Base-by-base conservation (phyloP, 2,888 invertebrate genomes). In the Lithophane leautieri region DNA sequence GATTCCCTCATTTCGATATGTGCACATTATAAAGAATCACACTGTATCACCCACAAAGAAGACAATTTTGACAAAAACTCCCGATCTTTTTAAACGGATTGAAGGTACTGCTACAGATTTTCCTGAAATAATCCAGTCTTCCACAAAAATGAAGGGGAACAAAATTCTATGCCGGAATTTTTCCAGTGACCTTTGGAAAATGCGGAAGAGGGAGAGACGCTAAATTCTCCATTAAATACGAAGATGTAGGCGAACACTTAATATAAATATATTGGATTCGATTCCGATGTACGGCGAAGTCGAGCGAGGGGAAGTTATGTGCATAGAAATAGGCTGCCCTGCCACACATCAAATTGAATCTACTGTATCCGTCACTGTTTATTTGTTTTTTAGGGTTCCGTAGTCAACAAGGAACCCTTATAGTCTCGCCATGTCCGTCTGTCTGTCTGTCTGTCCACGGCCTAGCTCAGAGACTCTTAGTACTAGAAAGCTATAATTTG, bases 261-360 rank as follows among this genome's bases (percentile, higher is more conserved):
- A 79, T 81, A 42, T n/a, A 60, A 79, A 81, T 76, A 76, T 76
- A 80, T 80, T 82, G 66, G 40, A 82, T 67, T 82, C 78, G 56
- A 78, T 52, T 54, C 50, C 82, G 71, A 47, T 56, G 42, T 34
- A 34, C 66, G n/a, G 34, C 44, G n/a, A 65, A 76, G 75, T 63
- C 19, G 16, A 12, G 34, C 56, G 63, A 81, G 68, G 62, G 63
- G 52, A 81, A 79, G 42, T 76, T 70, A 69, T 79, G 76, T 40
- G 50, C 56, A 68, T 65, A 65, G 11, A 28, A 50, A 77, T 73
- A 52, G 16, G 42, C 25, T 56, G 34, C 42, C 25, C 25, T 56
- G 34, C 42, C 34, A 54, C 60, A 42, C 65, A 54, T 80, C 74
- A 54, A 61, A 78, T 74, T 54, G 40, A 54, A 80, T 78, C n/a